Evolutionary conservation across 1,140 invertebrate genomes (phyloP).

Genomic region (Papilio dardanus): DNA sequence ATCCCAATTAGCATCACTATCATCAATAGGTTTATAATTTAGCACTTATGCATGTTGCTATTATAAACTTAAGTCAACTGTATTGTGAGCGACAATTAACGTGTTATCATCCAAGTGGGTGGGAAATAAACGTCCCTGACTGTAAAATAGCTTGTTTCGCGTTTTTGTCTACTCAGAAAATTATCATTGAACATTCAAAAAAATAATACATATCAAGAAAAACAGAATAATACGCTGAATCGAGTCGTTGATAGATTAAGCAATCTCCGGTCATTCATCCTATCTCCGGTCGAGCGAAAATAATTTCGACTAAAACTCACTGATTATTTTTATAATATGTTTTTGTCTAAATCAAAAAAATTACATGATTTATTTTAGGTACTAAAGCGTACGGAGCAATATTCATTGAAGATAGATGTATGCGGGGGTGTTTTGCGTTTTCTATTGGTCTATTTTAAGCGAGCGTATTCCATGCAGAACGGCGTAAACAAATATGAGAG

Average conservation of each 20-base stretch:
- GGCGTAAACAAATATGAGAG: conserved; percentile 22
- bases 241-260: neutral
- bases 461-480: conserved; percentile 21
- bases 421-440: neutral
- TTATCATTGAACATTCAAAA: neutral
- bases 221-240: neutral
- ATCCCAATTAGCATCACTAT: too few relatives aligned
- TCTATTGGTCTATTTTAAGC: conserved; percentile 34
- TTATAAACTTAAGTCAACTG: too few relatives aligned
- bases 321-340: conserved; percentile 4
- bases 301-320: neutral
- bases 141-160: neutral
- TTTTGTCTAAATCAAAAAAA: conserved; percentile 26
- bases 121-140: too few relatives aligned
- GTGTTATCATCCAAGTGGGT: too few relatives aligned
- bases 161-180: neutral
- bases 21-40: too few relatives aligned
- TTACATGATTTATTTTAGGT: conserved; percentile 9
- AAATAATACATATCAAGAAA: neutral
- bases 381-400: conserved; percentile 11
- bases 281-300: neutral
- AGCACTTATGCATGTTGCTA: too few relatives aligned
- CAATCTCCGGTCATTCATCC: conserved; percentile 10
- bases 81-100: too few relatives aligned
- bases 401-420: conserved; percentile 9